Conservation (phyloP, 2,797 vertebrate species). For the Lutra lutra region DNA sequence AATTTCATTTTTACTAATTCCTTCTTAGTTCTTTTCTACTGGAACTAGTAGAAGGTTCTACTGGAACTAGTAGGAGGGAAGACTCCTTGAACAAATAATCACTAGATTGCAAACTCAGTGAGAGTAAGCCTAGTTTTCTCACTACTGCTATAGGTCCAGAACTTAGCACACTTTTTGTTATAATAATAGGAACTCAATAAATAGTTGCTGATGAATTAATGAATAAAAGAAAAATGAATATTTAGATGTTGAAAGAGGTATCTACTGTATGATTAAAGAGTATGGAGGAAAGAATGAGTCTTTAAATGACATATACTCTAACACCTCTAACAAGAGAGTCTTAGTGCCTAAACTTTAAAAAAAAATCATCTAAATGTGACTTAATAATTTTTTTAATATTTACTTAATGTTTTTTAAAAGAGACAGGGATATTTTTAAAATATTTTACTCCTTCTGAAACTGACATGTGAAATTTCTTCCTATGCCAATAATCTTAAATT, state of each 20-base stretch:
- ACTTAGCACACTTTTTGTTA: neutral
- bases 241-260: neutral
- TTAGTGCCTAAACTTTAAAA: neutral
- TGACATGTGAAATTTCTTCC: neutral
- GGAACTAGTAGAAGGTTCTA: too few species aligned
- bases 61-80: too few species aligned
- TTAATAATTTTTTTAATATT: neutral
- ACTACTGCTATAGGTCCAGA: neutral
- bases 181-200: neutral
- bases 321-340: neutral
- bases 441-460: neutral
- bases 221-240: neutral
- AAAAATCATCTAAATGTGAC: neutral
- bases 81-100: neutral
- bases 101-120: neutral
- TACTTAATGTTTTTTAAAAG: neutral
- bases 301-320: neutral
- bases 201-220: neutral
- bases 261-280: neutral
- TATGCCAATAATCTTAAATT: neutral
- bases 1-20: slow-evolving; percentile 18
- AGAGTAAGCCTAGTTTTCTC: neutral
- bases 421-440: neutral
- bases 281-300: neutral
- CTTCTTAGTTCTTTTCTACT: neutral